These are phyloP conservation scores for Bradypodion pumilum DNA, from an alignment of 2,797 vertebrate genomes.

Conservation along the genomic window DNA sequence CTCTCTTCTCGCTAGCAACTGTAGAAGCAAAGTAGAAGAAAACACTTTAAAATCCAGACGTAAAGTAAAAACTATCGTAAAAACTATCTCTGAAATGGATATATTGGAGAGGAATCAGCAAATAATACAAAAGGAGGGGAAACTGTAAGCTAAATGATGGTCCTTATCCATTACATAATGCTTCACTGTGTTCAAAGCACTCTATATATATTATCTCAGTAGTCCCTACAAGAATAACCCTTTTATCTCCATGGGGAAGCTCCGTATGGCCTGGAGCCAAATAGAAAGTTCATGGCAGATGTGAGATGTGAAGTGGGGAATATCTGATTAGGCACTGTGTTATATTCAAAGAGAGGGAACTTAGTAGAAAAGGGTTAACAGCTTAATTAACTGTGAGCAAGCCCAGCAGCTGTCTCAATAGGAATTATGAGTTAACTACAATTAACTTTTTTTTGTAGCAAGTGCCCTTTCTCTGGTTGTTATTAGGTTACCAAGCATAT, in stretches of 20 bases:
- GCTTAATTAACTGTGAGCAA: no score
- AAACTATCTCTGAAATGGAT: not conserved
- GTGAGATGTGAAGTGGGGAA: no score
- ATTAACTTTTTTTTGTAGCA: no score
- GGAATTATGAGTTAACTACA: no score
- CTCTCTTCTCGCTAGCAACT: conserved; percentile 96
- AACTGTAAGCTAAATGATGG: not conserved
- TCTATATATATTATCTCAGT: not conserved
- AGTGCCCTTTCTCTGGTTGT: no score
- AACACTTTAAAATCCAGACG: not conserved
- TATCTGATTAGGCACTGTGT: no score
- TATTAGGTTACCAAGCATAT: no score
- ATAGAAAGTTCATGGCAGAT: not conserved
- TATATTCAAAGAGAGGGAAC: no score
- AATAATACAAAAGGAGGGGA: not conserved
- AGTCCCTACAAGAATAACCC: not conserved
- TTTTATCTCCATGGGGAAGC: not conserved
- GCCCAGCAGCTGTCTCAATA: no score
- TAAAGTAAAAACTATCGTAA: not conserved
- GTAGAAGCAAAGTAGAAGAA: conserved; percentile 51
- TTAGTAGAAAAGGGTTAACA: no score
- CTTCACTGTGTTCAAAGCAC: not conserved
- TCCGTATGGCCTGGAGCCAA: not conserved
- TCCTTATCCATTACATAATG: not conserved
- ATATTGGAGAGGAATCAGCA: not conserved